Evolutionary conservation across 2,113 vertebrate species (phyloP).

Genomic region (Falco punctatus): DNA sequence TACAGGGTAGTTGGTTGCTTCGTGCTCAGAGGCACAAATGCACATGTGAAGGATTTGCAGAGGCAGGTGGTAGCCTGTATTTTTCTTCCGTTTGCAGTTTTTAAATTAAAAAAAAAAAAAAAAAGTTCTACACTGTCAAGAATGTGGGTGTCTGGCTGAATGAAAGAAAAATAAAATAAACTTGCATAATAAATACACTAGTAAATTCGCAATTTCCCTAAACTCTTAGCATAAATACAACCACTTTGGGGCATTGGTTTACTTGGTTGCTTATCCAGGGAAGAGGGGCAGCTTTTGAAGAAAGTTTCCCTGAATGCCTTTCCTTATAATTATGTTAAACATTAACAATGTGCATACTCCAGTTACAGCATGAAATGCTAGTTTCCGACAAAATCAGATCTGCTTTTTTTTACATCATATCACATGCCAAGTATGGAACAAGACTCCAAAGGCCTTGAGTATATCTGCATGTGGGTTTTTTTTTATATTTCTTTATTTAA

Average conservation of each 20-base stretch:
- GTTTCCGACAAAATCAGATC: neutral
- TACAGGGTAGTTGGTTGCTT: neutral
- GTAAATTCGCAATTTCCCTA: slow-evolving; percentile 6
- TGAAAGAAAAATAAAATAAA: slow-evolving; percentile 54
- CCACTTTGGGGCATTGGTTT: neutral
- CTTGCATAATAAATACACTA: slow-evolving; percentile 41
- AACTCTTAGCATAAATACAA: neutral
- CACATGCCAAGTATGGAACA: neutral
- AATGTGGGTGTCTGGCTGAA: slow-evolving; percentile 60
- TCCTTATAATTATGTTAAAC: neutral
- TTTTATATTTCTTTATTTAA: neutral
- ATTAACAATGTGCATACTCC: neutral
- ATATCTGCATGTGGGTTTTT: neutral
- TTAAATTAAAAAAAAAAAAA: neutral
- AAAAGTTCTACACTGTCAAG: slow-evolving; percentile 52
- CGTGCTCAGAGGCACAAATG: neutral
- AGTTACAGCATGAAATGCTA: neutral
- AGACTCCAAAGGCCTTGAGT: neutral
- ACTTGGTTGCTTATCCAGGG: neutral
- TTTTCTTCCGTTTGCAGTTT: slow-evolving; percentile 35
- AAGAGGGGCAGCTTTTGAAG: neutral
- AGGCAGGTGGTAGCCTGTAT: slow-evolving; percentile 39
- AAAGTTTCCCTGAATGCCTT: neutral
- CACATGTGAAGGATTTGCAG: neutral
- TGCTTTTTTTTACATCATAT: neutral